A percentile compares a stretch with the other conserved stretches of the same genome.
phyloP scores from a whole-genome alignment of 2,113 vertebrate species.

The Rhipidura dahli region DNA sequence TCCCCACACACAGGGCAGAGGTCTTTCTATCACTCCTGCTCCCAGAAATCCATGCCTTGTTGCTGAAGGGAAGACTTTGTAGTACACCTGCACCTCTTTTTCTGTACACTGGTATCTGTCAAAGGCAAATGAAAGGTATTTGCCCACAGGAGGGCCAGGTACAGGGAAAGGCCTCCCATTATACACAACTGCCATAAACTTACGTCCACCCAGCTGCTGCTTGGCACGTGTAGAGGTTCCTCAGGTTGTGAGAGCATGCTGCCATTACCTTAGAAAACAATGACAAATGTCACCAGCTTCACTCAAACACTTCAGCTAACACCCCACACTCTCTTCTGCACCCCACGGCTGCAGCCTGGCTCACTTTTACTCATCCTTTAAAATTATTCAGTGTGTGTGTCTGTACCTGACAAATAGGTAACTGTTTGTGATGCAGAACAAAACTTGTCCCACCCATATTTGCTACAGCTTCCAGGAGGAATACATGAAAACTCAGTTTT shows the following conservation, averaged over 20 bases:
- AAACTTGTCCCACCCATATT: background rate
- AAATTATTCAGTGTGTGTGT: background rate
- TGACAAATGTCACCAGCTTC: background rate
- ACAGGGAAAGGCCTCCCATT: background rate
- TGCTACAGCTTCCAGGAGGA: background rate
- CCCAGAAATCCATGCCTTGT: conserved; percentile 90
- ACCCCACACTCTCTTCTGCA: background rate
- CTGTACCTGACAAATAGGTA: background rate
- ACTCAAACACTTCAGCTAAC: background rate
- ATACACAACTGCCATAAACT: conserved; percentile 12
- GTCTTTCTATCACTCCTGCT: conserved; percentile 81
- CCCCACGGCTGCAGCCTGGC: background rate
- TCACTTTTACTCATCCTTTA: background rate
- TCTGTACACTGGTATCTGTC: conserved; percentile 87
- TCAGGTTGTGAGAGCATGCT: conserved; percentile 83
- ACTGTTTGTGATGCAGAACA: background rate
- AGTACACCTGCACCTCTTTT: conserved; percentile 84
- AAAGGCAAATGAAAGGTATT: background rate
- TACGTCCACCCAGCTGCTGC: conserved; percentile 89
- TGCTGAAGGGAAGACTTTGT: conserved; percentile 81
- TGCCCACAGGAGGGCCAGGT: background rate
- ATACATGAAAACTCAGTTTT: background rate
- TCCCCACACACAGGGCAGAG: conserved; percentile 81
- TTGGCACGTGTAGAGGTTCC: conserved; percentile 79
- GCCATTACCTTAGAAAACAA: conserved; percentile 81